Conservation (phyloP, 1,140 invertebrate species). For the Condylostylus longicornis region DNA sequence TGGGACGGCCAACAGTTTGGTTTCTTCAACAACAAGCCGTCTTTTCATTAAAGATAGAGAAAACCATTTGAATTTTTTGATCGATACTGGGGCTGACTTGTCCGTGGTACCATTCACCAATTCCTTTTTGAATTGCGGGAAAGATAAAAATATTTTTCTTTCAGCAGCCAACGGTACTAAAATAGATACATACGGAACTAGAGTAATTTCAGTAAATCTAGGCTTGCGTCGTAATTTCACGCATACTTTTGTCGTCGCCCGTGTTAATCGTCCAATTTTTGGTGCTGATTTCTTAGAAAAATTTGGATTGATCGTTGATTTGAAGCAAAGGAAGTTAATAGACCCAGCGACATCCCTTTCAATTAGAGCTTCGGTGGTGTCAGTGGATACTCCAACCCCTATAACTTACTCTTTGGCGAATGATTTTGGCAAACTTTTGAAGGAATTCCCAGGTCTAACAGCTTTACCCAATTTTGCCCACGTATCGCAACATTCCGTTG, state of each 20-base stretch:
- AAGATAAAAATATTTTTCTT: no score
- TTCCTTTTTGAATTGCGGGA: no score
- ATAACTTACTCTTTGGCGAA: background rate
- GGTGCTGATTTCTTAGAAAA: conserved; percentile 5
- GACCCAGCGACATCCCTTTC: background rate
- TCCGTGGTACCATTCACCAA: no score
- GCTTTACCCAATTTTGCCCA: background rate
- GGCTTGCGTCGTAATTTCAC: conserved; percentile 3
- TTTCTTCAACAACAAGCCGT: no score
- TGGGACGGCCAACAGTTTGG: no score
- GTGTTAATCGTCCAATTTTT: conserved; percentile 2
- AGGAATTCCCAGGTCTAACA: no score
- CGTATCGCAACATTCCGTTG: background rate
- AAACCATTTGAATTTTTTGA: no score
- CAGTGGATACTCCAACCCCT: background rate
- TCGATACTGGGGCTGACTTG: no score
- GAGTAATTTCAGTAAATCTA: background rate
- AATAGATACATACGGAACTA: conserved; percentile 5
- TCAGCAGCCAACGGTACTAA: background rate
- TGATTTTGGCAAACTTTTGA: no score
- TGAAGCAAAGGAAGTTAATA: background rate
- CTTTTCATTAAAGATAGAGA: no score
- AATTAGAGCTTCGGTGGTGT: background rate
- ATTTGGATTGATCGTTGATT: conserved; percentile 3
- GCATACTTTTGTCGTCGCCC: conserved; percentile 1